A percentile compares a stretch with the other conserved stretches of the same genome.
These are phyloP conservation scores for Philaethria dido DNA, from an alignment of 2,888 invertebrate species.

Conservation along the genomic window DNA sequence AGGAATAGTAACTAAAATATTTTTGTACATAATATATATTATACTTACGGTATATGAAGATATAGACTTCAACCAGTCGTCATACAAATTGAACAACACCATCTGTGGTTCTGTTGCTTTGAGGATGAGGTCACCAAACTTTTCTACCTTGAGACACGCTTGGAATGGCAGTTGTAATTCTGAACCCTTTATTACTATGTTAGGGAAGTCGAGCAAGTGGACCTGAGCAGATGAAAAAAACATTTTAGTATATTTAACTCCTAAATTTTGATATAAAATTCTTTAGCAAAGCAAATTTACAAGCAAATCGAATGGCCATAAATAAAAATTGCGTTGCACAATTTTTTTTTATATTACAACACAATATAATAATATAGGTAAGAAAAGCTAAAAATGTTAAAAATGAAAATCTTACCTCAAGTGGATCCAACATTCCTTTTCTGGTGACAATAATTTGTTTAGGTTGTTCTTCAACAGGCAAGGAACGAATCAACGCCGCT, in stretches of 20 bases:
- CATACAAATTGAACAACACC: conserved; percentile 99
- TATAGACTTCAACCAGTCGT: conserved; percentile 99
- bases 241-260: background rate
- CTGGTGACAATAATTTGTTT: conserved; percentile 99
- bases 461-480: conserved; percentile 99
- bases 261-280: too few relatives aligned
- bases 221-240: conserved; percentile 78
- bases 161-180: conserved; percentile 99
- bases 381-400: too few relatives aligned
- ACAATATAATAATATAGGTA: too few relatives aligned
- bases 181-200: conserved; percentile 99
- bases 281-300: too few relatives aligned
- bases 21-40: too few relatives aligned
- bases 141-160: conserved; percentile 99
- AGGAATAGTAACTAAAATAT: too few relatives aligned
- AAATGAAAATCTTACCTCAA: conserved; percentile 85
- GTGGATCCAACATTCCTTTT: conserved; percentile 99
- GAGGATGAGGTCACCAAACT: conserved; percentile 99
- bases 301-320: too few relatives aligned
- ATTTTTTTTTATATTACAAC: too few relatives aligned
- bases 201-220: conserved; percentile 99
- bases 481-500: conserved; percentile 98
- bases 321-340: too few relatives aligned
- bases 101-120: conserved; percentile 99
- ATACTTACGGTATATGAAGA: conserved; percentile 95